Percentiles rank a stretch among this genome's conserved stretches.
These are phyloP conservation scores for Chloroceryle amazona DNA, from an alignment of 2,797 vertebrate genomes.

Conservation along the genomic window DNA sequence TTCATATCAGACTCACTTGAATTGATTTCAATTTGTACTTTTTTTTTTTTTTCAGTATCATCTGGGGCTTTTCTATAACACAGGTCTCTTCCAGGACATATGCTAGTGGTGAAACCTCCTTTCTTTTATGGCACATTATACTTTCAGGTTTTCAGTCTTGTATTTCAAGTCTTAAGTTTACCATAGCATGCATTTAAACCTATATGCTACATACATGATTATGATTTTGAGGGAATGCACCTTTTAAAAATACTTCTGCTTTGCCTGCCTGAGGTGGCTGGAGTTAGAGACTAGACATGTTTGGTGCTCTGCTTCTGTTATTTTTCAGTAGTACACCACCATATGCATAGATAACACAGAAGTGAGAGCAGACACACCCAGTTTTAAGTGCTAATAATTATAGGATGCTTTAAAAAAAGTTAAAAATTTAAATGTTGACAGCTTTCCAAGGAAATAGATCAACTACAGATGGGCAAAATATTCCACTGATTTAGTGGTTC, in stretches of 20 bases:
- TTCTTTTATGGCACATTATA: neutral
- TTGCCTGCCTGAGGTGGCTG: neutral
- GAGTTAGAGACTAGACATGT: neutral
- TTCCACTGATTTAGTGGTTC: neutral
- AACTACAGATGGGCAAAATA: neutral
- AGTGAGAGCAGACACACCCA: neutral
- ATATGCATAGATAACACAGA: neutral
- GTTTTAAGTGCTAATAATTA: neutral
- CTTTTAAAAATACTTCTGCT: neutral
- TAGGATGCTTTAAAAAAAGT: neutral
- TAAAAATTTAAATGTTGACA: neutral
- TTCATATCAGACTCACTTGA: neutral
- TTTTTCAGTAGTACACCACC: neutral
- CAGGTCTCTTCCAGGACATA: neutral
- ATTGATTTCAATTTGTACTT: neutral
- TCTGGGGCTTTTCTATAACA: neutral
- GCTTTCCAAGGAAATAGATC: neutral
- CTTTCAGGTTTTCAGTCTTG: neutral
- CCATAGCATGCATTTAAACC: neutral
- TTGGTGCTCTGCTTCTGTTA: neutral
- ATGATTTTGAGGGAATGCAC: neutral
- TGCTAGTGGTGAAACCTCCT: neutral
- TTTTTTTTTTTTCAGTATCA: neutral
- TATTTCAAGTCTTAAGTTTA: neutral
- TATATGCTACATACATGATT: rapidly evolving